These are phyloP conservation scores for Cyanoderma ruficeps DNA, from an alignment of 2,113 vertebrate species.

Conservation along the genomic window DNA sequence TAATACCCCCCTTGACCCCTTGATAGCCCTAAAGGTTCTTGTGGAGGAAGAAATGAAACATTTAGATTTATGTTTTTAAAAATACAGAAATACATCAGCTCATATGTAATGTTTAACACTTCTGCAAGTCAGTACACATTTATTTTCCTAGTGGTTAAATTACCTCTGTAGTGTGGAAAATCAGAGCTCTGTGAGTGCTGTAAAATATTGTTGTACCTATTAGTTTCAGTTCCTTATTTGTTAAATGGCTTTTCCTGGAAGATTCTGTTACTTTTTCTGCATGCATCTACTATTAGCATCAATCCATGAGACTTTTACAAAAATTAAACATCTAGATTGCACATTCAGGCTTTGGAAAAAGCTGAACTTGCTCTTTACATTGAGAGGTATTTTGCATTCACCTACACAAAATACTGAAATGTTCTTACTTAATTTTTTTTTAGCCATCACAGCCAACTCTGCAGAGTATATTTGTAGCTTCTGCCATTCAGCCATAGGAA, in stretches of 20 bases:
- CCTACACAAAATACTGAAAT: background rate
- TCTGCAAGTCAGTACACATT: background rate
- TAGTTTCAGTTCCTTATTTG: conserved; percentile 20
- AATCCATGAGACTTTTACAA: conserved; percentile 3
- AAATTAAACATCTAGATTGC: conserved; percentile 9
- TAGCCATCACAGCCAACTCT: background rate
- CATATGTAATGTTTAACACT: background rate
- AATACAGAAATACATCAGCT: background rate
- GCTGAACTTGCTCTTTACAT: conserved; percentile 16
- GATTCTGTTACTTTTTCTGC: background rate
- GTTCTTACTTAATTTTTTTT: background rate
- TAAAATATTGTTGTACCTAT: background rate
- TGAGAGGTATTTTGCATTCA: background rate
- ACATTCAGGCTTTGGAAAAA: conserved; percentile 33
- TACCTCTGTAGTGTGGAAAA: background rate
- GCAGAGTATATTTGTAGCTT: background rate
- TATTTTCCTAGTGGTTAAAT: background rate
- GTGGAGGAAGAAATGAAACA: background rate
- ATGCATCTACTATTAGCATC: background rate
- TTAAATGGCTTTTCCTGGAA: conserved; percentile 38
- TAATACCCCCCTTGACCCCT: background rate
- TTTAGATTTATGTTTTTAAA: background rate
- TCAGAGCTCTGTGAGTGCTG: background rate
- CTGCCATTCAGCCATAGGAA: background rate
- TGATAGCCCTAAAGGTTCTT: background rate